Evolutionary conservation across 2,113 vertebrate genomes (phyloP), one percentile per base, ranked within the genome.

Genomic region (Holacanthus passer): DNA sequence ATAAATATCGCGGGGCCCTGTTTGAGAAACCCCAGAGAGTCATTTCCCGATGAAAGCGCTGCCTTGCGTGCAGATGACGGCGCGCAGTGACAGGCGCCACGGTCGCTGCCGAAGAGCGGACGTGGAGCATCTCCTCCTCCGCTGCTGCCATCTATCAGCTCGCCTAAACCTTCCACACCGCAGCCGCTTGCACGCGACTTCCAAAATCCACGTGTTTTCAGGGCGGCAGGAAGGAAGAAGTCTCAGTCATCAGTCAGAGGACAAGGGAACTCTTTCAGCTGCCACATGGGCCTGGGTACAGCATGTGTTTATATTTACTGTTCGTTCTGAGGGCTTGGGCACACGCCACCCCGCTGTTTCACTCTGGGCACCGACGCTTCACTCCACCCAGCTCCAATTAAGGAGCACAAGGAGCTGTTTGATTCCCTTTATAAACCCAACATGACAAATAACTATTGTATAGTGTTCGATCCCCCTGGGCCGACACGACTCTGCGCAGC

Each of bases 271-370:
- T 79, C 90, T 91, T 93, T 95, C 80, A 94, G 88, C 32, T 43
- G 73, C 60, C 75, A 65, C 84, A 82, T 67, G 71, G 70, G 77
- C 72, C 82, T 20, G 79, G 73, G 85, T 43, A 39, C 79, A 77
- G 88, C 93, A 93, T 93, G 88, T 93, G 94, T 94, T 93, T 94
- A 83, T 94, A 88, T 95, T 95, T 94, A 94, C 94, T 86, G 92
- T 92, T 88, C 52, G 81, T 85, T 87, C 83, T 91, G 88, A 86
- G 82, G 31, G 66, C 66, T 84, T 89, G 87, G 89, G 78, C 86
- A 47, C 72, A 67, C 39, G 81, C 87, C 88, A 87, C 83, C 91
- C 85, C 45, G 88, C 90, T 81, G 84, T 86, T 90, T 90, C 79
- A 82, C 90, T 86, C 77, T 81, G 79, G 88, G 90, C 85, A 89